These are phyloP conservation scores for Homarus gammarus DNA, from an alignment of 2,888 invertebrate species.

Conservation along the genomic window DNA sequence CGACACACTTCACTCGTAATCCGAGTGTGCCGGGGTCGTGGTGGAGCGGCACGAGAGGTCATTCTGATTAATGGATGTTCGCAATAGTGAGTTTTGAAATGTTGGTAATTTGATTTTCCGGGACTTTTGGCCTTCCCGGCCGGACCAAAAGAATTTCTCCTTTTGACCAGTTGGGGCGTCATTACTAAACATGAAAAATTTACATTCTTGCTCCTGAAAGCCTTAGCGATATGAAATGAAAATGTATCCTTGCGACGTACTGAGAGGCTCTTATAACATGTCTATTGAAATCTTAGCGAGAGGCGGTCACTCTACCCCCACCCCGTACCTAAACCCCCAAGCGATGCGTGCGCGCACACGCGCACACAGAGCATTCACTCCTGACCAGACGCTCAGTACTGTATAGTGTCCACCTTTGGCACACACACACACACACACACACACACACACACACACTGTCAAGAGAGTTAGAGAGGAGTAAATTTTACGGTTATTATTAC, in stretches of 20 bases:
- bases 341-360: background rate
- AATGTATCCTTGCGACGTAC: conserved; percentile 34
- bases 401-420: too few relatives aligned
- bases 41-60: conserved; percentile 1
- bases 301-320: background rate
- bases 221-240: conserved; percentile 63
- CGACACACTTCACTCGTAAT: too few relatives aligned
- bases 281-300: conserved; percentile 35
- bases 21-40: too few relatives aligned
- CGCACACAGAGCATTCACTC: background rate
- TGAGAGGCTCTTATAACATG: conserved; percentile 15
- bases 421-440: background rate
- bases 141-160: conserved; percentile 48
- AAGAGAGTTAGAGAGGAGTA: too few relatives aligned
- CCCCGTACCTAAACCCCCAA: background rate
- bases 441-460: background rate
- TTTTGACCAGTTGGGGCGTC: conserved; percentile 56
- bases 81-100: conserved; percentile 36
- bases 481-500: too few relatives aligned
- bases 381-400: background rate
- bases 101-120: conserved; percentile 59
- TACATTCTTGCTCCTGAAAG: conserved; percentile 61
- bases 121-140: conserved; percentile 31
- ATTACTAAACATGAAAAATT: conserved; percentile 68
- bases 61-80: conserved; percentile 41